Base-by-base conservation (phyloP, 2,797 vertebrate species). In the Knipowitschia caucasica region DNA sequence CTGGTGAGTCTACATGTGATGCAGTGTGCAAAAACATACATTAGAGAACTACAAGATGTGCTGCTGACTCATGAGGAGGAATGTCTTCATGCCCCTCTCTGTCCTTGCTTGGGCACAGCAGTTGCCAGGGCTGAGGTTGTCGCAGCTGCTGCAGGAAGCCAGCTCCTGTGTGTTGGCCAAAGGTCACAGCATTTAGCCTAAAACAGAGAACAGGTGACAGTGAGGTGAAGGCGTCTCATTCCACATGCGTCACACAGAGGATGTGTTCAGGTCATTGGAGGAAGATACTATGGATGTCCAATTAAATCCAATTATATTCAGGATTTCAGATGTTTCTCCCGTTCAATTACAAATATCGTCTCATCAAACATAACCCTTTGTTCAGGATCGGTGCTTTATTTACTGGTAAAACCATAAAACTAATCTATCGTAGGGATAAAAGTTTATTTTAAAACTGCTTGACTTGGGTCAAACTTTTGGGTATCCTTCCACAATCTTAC, bases 121-220 rank as follows among this genome's bases (percentile, higher is more conserved):
- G 92, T 93, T 97, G 93, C 74, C 90, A 58, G 62, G 60, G 59
- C 68, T 69, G 90, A 91, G 92, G 93, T 92, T 94, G 92, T 88
- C 86, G 90, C 95, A 98, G 94, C 93, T 96, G 93, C 87, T 46
- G n/a, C 18, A 27, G 66, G 58, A 64, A 74, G 77, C 47, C 6
- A n/a, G 47, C 70, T 77, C 77, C 74, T 50, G 75, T 56, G 78
- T 82, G 46, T 24, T 33, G 77, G 72, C 56, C 85, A 85, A 80
- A 85, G 86, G 84, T 80, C 78, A 78, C 35, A 33, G 69, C 79
- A 81, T 89, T 89, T 82, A 85, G 81, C 71, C 68, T 82, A 67
- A 84, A 86, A 80, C 67, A 73, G 78, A 81, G 84, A 89, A 91
- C 90, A 92, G 89, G 86, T 91, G 89, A 87, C n/a, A 56, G 69